Conservation (phyloP, 2,113 vertebrate species). For the Ranitomeya imitator region DNA sequence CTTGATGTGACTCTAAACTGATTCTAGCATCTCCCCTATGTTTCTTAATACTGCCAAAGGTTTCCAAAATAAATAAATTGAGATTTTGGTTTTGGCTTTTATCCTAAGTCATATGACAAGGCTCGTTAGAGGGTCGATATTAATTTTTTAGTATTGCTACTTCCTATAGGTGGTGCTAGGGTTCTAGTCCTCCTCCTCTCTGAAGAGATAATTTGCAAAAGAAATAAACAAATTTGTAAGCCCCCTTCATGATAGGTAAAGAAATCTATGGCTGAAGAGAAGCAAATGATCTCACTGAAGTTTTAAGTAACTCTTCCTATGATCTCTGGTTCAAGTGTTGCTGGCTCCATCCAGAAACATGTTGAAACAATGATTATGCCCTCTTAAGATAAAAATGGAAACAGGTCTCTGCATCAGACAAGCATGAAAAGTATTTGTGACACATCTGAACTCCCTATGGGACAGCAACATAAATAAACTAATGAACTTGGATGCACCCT, state of each 20-base stretch:
- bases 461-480: conserved; percentile 36
- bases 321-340: background rate
- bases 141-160: too few relatives aligned
- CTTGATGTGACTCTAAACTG: too few relatives aligned
- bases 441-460: background rate
- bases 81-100: too few relatives aligned
- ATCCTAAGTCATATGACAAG: too few relatives aligned
- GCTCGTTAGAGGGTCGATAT: too few relatives aligned
- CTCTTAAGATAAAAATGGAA: conserved; percentile 34
- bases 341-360: background rate
- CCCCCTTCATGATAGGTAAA: background rate
- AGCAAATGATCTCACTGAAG: background rate
- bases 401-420: conserved; percentile 23
- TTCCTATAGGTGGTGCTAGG: too few relatives aligned
- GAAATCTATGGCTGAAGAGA: background rate
- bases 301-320: background rate
- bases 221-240: background rate
- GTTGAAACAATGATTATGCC: conserved; percentile 24
- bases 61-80: too few relatives aligned
- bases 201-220: too few relatives aligned
- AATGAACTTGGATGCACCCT: conserved; percentile 30
- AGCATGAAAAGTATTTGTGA: conserved; percentile 22
- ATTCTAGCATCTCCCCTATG: too few relatives aligned
- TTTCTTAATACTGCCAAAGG: too few relatives aligned
- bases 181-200: too few relatives aligned